A percentile compares a stretch with the other conserved stretches of the same genome.
Evolutionary conservation across 2,888 invertebrate species (phyloP).

Genomic region (Plutella xylostella): DNA sequence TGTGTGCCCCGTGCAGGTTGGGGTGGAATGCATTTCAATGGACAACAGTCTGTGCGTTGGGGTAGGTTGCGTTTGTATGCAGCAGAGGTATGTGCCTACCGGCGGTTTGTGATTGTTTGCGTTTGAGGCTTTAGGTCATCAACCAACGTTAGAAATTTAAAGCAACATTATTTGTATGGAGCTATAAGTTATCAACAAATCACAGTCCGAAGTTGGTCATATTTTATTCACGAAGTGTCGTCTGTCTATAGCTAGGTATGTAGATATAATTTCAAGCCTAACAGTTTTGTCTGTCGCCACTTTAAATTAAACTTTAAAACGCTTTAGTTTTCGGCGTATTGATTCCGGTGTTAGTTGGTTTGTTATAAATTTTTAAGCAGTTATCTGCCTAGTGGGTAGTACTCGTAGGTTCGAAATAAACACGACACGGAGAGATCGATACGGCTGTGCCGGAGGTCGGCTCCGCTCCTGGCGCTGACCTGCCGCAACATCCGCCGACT

Average conservation of each 20-base stretch:
- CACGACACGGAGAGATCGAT: conserved; percentile 39
- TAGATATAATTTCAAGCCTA: too few species aligned
- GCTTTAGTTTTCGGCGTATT: conserved; percentile 14
- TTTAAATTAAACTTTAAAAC: background rate
- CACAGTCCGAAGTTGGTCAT: too few species aligned
- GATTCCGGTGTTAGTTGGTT: conserved; percentile 29
- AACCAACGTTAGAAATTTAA: too few species aligned
- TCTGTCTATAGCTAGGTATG: too few species aligned
- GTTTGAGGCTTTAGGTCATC: too few species aligned
- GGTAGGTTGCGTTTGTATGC: background rate
- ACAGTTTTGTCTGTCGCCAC: too few species aligned
- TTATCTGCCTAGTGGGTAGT: conserved; percentile 25
- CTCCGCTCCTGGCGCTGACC: conserved; percentile 17
- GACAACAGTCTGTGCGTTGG: background rate
- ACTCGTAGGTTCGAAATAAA: conserved; percentile 43
- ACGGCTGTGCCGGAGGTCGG: conserved; percentile 26
- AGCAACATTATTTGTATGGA: too few species aligned
- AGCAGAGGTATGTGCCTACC: too few species aligned
- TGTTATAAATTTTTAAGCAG: conserved; percentile 49
- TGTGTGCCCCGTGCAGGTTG: background rate
- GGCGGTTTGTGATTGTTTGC: too few species aligned
- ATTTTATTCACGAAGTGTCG: too few species aligned
- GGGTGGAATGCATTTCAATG: background rate
- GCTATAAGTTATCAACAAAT: too few species aligned
- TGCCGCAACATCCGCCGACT: conserved; percentile 12